Percentiles rank a stretch among this genome's conserved stretches.
These are phyloP conservation scores for Sapayoa aenigma DNA, from an alignment of 2,113 vertebrate genomes.

Conservation along the genomic window DNA sequence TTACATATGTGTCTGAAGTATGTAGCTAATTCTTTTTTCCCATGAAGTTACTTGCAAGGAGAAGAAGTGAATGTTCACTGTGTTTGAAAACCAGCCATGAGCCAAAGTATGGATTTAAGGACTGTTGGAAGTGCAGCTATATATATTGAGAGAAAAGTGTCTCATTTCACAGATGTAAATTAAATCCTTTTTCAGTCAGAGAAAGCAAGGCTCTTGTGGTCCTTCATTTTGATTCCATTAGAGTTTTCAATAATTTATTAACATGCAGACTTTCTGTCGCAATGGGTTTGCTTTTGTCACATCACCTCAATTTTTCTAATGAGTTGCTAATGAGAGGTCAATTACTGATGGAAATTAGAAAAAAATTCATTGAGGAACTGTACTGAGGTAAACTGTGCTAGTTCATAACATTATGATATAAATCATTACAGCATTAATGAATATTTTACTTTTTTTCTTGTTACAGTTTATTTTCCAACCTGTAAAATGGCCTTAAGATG, in stretches of 20 bases:
- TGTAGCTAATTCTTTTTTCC: not conserved
- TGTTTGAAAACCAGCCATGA: not conserved
- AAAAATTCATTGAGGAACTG: constrained; percentile 41
- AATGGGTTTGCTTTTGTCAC: constrained; percentile 60
- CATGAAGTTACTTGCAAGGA: not conserved
- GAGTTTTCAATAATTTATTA: constrained; percentile 64
- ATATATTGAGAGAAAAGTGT: not conserved
- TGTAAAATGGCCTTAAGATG: not conserved
- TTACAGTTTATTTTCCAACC: constrained; percentile 28
- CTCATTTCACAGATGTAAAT: constrained; percentile 1
- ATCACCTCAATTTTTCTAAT: constrained; percentile 71
- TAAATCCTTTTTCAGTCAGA: constrained; percentile 26
- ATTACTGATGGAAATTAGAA: constrained; percentile 72
- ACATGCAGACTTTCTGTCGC: constrained; percentile 29
- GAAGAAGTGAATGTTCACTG: not conserved
- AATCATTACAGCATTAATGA: constrained; percentile 64
- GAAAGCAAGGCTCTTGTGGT: constrained; percentile 40
- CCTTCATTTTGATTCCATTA: constrained; percentile 35
- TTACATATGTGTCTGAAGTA: not conserved
- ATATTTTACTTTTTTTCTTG: constrained; percentile 44
- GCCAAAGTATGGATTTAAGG: not conserved
- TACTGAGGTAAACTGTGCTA: constrained; percentile 40
- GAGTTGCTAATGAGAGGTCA: constrained; percentile 70
- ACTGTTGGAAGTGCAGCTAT: not conserved
- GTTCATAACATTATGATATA: constrained; percentile 50